Evolutionary conservation across 2,888 invertebrate species (phyloP), one percentile per base, ranked within the genome.

Genomic region (Polymixis lichenea): DNA sequence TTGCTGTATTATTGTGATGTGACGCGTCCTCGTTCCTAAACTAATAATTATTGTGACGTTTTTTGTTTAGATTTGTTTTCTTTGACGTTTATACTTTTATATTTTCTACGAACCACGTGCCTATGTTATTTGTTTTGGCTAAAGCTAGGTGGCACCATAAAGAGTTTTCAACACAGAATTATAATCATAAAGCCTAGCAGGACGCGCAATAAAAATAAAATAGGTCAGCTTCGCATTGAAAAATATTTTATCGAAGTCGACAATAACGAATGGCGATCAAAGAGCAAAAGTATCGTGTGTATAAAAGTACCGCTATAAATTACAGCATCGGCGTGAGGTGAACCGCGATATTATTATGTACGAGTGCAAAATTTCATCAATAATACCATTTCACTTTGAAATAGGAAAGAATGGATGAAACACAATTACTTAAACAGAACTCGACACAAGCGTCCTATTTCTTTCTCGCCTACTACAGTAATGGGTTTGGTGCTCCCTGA

Each of bases 351-450:
- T 83, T 86, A 85, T 87, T 84, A 85, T 84, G 78, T 78, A 61
- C 71, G 56, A 89, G 83, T 86, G 87, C 81, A 87, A 89, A 91
- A 89, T 90, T 89, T 90, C 85, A 90, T 87, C 77, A 88, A 88
- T 87, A 88, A 87, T 84, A 82, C 78, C 78, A 82, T 92, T 92
- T 89, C 89, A 91, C 86, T 90, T 92, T 91, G 88, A 89, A 93
- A 91, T 89, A 90, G 90, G 89, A 93, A 93, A 92, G 91, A 94
- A 94, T 93, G 93, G 93, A 93, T 94, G 92, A 92, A 95, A 95
- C 92, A 95, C 95, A 96, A 95, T 96, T 95, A 96, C 95, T 95
- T 94, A 93, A 95, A 93, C 94, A 92, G 93, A 94, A 92, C 93
- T 92, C 94, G 93, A 95, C 94, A 94, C 93, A 93, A 93, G 94